Evolutionary conservation across 1,140 invertebrate genomes (phyloP), one percentile per base, ranked within the genome.

Genomic region (Pissodes strobi): DNA sequence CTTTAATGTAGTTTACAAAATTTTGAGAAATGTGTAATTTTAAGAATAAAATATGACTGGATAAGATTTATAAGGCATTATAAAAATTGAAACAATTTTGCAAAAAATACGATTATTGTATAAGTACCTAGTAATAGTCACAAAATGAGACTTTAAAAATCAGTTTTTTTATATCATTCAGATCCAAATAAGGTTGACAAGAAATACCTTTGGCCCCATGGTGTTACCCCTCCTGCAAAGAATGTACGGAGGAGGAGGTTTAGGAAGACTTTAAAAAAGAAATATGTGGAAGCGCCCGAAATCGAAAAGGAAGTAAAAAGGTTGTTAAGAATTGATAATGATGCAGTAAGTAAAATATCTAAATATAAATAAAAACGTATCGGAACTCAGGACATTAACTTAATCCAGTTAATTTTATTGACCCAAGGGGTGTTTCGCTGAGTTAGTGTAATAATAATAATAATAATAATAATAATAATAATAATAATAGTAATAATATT

Each of bases 231-330:
- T 2, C 94, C 96, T 1, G 83, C 95, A 18, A 98, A 98, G 81
- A 98, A 98, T 83, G 94, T 97, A 0, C 83, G 95, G 12, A 93
- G 92, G 69, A 83, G 94, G 66, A 84, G 97, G 68, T 99, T 98
- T 74, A 84, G 96, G 41, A 97, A 98, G 83, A 97, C 94, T 0
- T 80, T 98, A 12, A 95, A 94, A 74, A 98, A 98, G 79, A 98
- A 98, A 71, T 95, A 94, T 80, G 90, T 95, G 1, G 97, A 99
- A 80, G 93, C 94, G 43, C 95, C 95, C 1, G 96, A 98, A 82
- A 96, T 98, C 70, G 97, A 99, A 77, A 98, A 98, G 79, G 96
- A 98, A 83, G 89, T 93, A 0, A 97, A 97, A 78, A 81, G 94
- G 56, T 80, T 99, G 15, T 83, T 99, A 10, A 83, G 94, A 69